These are phyloP conservation scores for Campoletis sonorensis DNA, from an alignment of 1,140 invertebrate species.

Conservation along the genomic window DNA sequence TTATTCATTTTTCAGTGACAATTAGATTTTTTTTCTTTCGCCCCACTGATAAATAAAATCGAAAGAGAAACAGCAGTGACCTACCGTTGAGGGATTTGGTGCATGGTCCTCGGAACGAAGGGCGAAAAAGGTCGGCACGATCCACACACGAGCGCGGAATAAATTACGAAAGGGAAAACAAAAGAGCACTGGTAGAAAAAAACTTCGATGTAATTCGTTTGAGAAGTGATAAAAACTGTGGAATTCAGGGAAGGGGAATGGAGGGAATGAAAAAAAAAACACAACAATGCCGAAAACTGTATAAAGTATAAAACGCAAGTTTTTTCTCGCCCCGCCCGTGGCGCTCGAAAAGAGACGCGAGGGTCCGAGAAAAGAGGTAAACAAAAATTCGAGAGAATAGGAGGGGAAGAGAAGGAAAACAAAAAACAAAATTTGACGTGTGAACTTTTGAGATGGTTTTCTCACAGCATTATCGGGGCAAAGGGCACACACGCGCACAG, in stretches of 20 bases:
- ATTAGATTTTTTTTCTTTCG: no score
- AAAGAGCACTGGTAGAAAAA: background rate
- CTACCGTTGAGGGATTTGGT: slow-evolving; percentile 39
- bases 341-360: no score
- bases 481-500: background rate
- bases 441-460: background rate
- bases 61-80: background rate
- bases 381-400: no score
- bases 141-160: background rate
- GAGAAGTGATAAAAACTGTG: background rate
- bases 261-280: no score
- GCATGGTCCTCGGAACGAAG: slow-evolving; percentile 26
- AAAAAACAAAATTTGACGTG: background rate
- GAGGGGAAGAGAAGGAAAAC: background rate
- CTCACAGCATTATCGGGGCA: background rate
- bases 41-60: no score
- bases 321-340: no score
- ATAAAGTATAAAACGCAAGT: no score
- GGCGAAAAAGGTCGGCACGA: background rate
- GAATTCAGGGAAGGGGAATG: no score
- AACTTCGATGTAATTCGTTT: background rate
- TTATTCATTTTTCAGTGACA: no score
- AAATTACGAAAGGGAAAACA: background rate
- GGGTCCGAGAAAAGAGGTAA: no score
- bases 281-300: no score